phyloP scores from a whole-genome alignment of 2,888 invertebrate species.

The Ochlodes sylvanus region DNA sequence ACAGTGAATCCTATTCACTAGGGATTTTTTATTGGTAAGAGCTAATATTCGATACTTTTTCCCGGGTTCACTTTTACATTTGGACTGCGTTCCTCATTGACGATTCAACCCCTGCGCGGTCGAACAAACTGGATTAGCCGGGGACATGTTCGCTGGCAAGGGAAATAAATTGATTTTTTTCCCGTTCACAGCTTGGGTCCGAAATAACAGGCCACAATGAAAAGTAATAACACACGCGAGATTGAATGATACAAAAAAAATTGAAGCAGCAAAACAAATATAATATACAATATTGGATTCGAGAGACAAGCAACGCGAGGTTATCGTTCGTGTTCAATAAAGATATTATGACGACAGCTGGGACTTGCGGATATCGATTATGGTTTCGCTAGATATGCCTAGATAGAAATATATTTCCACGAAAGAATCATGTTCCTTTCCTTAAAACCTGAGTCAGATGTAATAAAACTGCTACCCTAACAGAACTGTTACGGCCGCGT shows the following conservation, averaged over 20 bases:
- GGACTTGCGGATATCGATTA: conserved; percentile 35
- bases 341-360: conserved; percentile 38
- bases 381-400: conserved; percentile 29
- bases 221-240: conserved; percentile 68
- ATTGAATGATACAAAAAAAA: conserved; percentile 60
- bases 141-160: conserved; percentile 80
- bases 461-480: conserved; percentile 36
- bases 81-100: conserved; percentile 78
- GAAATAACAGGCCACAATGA: conserved; percentile 74
- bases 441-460: conserved; percentile 37
- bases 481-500: conserved; percentile 31
- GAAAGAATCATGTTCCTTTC: conserved; percentile 36
- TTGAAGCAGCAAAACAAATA: conserved; percentile 45
- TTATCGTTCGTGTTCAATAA: conserved; percentile 35
- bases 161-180: conserved; percentile 83
- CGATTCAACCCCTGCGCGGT: conserved; percentile 83
- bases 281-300: conserved; percentile 38
- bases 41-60: conserved; percentile 74
- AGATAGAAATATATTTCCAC: conserved; percentile 23
- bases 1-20: conserved; percentile 62
- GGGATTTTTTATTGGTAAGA: conserved; percentile 68
- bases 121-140: conserved; percentile 82
- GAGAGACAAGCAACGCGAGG: conserved; percentile 34
- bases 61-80: conserved; percentile 74
- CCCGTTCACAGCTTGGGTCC: conserved; percentile 69